Base-by-base conservation (phyloP, 2,888 invertebrate species). In the Ennomos erosarius region DNA sequence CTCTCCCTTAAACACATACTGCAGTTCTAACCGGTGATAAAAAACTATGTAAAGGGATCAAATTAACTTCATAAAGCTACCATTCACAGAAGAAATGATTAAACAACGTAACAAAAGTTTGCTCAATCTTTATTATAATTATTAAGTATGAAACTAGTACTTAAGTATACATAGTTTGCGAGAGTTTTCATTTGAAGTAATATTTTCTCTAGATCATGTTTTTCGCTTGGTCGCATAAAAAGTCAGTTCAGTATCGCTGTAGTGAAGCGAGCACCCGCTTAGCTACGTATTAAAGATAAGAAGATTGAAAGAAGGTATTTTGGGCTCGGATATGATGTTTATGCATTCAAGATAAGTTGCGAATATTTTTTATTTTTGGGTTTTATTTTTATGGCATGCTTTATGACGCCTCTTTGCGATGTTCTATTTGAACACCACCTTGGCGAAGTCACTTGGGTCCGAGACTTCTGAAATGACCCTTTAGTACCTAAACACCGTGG, bases 261-360 rank as follows among this genome's bases (percentile, higher is more conserved):
- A 35, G 51, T 50, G 52, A 48, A 48, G 35, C 58, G 59, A 59
- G 43, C 40, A 55, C 55, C 50, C 43, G 35, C 67, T 37, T 59
- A 16, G 16, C 52, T 59, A n/a, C n/a, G n/a, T n/a, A n/a, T n/a
- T n/a, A n/a, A n/a, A n/a, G n/a, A n/a, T n/a, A n/a, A 51, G 44
- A 34, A 61, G 60, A 64, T 59, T 58, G 49, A 47, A 49, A 53
- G 36, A 62, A 59, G 50, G 51, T 54, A 47, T 48, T 47, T 58
- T 38, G 55, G 55, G 60, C 51, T 50, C 44, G 48, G 49, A 34
- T 55, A 45, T 44, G 37, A 62, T 50, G 44, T 65, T 57, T 57
- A 55, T 58, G 54, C 13, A 54, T 61, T 61, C 51, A 34, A 64
- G 67, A 64, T 65, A 63, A 58, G 59, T 54, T 58, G 39, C 26